Conservation (phyloP, 2,888 invertebrate genomes). For the Apodemia mormo region DNA sequence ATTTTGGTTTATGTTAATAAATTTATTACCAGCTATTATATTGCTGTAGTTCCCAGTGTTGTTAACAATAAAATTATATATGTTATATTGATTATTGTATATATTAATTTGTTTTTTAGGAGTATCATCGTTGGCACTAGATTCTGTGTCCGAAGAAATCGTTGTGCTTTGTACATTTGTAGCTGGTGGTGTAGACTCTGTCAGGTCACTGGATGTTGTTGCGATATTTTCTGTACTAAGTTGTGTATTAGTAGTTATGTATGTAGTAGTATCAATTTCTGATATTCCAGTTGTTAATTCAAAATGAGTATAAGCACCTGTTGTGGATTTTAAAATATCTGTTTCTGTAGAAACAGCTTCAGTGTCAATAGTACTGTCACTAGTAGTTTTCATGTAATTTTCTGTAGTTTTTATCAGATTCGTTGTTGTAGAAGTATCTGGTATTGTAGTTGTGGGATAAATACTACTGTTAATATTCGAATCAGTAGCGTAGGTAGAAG, state of each 20-base stretch:
- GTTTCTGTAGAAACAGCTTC: background rate
- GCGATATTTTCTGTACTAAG: background rate
- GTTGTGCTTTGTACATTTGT: background rate
- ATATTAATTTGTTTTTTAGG: background rate
- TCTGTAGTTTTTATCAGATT: background rate
- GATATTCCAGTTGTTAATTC: background rate
- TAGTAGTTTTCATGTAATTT: background rate
- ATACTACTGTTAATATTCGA: background rate
- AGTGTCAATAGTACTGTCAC: background rate
- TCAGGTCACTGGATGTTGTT: background rate
- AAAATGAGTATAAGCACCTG: background rate
- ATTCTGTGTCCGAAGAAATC: background rate
- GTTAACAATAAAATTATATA: conserved; percentile 2
- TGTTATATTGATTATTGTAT: conserved; percentile 13
- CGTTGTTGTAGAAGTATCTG: background rate
- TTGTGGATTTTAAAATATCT: background rate
- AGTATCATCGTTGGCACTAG: background rate
- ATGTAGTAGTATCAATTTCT: conserved; percentile 1
- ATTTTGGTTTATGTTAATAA: background rate
- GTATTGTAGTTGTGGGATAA: background rate
- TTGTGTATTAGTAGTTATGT: background rate
- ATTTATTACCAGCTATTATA: conserved; percentile 3
- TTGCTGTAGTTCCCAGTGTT: background rate
- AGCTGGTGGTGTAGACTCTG: background rate
- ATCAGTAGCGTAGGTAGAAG: background rate